Conservation (phyloP, 2,888 invertebrate species). For the Cremastobaeus sp. region DNA sequence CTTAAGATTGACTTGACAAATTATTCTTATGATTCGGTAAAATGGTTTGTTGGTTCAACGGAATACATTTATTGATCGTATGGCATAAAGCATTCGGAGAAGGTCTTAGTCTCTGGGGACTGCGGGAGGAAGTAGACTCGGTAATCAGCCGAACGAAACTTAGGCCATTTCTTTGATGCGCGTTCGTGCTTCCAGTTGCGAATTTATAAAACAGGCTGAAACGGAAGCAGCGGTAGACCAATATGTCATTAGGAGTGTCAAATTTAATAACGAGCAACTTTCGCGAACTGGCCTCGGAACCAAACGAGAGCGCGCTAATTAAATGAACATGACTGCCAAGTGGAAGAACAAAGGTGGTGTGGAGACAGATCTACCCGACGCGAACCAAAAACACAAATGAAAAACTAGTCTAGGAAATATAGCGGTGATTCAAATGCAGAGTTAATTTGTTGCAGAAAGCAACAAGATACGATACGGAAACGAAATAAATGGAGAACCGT, state of each 20-base stretch:
- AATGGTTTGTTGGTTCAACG: conserved; percentile 57
- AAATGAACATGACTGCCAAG: not conserved
- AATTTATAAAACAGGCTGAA: conserved; percentile 26
- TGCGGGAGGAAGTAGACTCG: conserved; percentile 37
- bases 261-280: conserved; percentile 1
- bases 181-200: not conserved
- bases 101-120: conserved; percentile 37
- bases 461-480: not conserved
- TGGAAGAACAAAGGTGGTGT: not conserved
- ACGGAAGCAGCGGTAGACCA: conserved; percentile 12
- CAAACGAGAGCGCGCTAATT: conserved; percentile 1
- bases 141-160: conserved; percentile 45
- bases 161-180: conserved; percentile 43
- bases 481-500: not conserved
- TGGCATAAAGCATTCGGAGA: conserved; percentile 25
- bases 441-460: conserved; percentile 5
- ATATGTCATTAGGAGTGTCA: conserved; percentile 15
- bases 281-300: not conserved
- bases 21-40: conserved; percentile 57
- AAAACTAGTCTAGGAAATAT: not conserved
- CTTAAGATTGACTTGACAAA: conserved; percentile 54
- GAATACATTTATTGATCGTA: conserved; percentile 58
- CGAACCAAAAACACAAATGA: not conserved
- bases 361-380: not conserved
- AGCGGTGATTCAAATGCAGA: not conserved